A percentile compares a stretch with the other conserved stretches of the same genome.
These are phyloP conservation scores for Phrynocephalus versicolor DNA, from an alignment of 2,113 vertebrate species.

Conservation along the genomic window DNA sequence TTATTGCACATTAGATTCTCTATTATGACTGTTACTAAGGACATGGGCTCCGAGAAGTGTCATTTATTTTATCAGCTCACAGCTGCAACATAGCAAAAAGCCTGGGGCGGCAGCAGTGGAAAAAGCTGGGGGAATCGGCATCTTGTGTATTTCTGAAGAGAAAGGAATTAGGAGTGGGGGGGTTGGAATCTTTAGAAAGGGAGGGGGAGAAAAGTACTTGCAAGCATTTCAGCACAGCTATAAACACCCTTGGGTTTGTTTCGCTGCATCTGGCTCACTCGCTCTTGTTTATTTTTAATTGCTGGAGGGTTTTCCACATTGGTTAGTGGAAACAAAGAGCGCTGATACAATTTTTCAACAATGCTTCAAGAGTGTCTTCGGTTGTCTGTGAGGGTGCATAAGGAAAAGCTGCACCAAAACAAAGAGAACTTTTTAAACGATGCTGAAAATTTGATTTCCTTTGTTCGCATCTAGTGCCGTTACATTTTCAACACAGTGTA, in stretches of 20 bases:
- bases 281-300: conserved; percentile 39
- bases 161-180: conserved; percentile 40
- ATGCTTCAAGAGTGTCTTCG: conserved; percentile 22
- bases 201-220: conserved; percentile 25
- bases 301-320: conserved; percentile 38
- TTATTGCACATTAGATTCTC: conserved; percentile 45
- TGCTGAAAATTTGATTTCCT: conserved; percentile 23
- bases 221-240: conserved; percentile 36
- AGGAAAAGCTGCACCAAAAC: conserved; percentile 20
- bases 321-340: conserved; percentile 33
- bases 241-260: conserved; percentile 38
- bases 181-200: conserved; percentile 5
- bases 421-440: conserved; percentile 24
- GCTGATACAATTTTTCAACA: conserved; percentile 37
- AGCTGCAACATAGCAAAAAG: conserved; percentile 65
- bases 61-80: conserved; percentile 62
- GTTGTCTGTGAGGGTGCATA: neutral
- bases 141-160: conserved; percentile 44
- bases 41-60: conserved; percentile 58
- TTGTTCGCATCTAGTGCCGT: conserved; percentile 22
- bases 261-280: conserved; percentile 6
- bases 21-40: conserved; percentile 64
- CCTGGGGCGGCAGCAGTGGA: conserved; percentile 55
- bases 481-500: conserved; percentile 9
- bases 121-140: conserved; percentile 51